Percentiles rank a stretch among this genome's conserved stretches.
phyloP scores from a whole-genome alignment of 2,888 invertebrate genomes.

The Lepidocyrtinus sp. region DNA sequence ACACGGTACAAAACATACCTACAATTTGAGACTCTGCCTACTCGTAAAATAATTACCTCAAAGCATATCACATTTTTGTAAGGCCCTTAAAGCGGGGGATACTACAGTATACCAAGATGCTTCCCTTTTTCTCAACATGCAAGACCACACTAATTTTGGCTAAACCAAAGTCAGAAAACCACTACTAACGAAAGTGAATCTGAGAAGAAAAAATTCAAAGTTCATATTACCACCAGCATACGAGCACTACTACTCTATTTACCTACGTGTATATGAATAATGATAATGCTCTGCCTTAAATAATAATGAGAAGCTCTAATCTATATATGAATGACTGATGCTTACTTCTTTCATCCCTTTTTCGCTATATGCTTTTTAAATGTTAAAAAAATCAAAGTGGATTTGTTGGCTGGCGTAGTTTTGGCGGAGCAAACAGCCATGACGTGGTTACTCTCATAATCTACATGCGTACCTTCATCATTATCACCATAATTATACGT shows the following conservation, averaged over 20 bases:
- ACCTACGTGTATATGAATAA: not conserved
- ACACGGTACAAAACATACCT: not conserved
- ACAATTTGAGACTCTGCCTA: not conserved
- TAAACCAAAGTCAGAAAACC: constrained; percentile 22
- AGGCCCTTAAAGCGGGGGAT: not conserved
- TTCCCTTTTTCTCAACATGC: constrained; percentile 26
- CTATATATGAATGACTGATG: not conserved
- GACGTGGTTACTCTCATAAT: not conserved
- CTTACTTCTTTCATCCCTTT: not conserved
- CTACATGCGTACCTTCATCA: not conserved
- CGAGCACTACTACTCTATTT: constrained; percentile 20
- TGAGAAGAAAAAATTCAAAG: constrained; percentile 28
- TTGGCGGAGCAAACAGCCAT: not conserved
- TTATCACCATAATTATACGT: not conserved
- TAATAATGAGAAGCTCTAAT: not conserved
- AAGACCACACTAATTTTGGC: constrained; percentile 46
- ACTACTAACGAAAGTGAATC: constrained; percentile 61
- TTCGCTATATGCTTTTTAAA: not conserved
- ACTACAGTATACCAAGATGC: not conserved
- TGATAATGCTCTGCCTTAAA: not conserved
- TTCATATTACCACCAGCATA: not conserved
- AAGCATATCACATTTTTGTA: not conserved
- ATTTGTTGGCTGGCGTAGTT: not conserved
- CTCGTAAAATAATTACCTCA: not conserved
- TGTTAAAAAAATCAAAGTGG: not conserved